Evolutionary conservation across 2,888 invertebrate genomes (phyloP).

Genomic region (Itoplectis maculator): DNA sequence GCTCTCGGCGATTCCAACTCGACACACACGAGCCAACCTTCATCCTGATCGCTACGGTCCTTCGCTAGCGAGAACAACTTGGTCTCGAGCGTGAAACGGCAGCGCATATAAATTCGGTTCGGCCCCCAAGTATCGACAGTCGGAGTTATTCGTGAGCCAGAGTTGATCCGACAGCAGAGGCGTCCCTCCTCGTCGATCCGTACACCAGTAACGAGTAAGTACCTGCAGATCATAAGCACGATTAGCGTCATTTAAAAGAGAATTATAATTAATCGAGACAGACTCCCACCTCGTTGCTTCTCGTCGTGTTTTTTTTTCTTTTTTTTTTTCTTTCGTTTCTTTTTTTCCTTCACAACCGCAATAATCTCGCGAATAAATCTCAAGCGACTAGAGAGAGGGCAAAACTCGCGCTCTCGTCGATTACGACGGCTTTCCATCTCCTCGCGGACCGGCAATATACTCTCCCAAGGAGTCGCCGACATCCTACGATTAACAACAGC

Average conservation of each 20-base stretch:
- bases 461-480: constrained; percentile 9
- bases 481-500: constrained; percentile 60
- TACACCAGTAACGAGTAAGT: constrained; percentile 21
- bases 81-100: constrained; percentile 36
- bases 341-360: not conserved
- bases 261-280: not conserved
- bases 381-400: constrained; percentile 4
- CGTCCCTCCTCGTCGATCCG: constrained; percentile 15
- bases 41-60: constrained; percentile 79
- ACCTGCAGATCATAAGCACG: not conserved
- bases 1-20: constrained; percentile 81
- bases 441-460: not conserved
- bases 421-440: constrained; percentile 49
- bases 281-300: not conserved
- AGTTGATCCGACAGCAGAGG: constrained; percentile 44
- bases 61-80: constrained; percentile 59
- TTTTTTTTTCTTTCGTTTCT: not conserved
- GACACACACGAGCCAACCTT: constrained; percentile 84
- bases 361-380: constrained; percentile 37
- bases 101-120: constrained; percentile 45
- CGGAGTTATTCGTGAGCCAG: constrained; percentile 7
- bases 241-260: not conserved
- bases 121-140: constrained; percentile 28
- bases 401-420: not conserved
- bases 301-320: not conserved